These are phyloP conservation scores for Mesitornis unicolor DNA, from an alignment of 2,113 vertebrate species.

Conservation along the genomic window DNA sequence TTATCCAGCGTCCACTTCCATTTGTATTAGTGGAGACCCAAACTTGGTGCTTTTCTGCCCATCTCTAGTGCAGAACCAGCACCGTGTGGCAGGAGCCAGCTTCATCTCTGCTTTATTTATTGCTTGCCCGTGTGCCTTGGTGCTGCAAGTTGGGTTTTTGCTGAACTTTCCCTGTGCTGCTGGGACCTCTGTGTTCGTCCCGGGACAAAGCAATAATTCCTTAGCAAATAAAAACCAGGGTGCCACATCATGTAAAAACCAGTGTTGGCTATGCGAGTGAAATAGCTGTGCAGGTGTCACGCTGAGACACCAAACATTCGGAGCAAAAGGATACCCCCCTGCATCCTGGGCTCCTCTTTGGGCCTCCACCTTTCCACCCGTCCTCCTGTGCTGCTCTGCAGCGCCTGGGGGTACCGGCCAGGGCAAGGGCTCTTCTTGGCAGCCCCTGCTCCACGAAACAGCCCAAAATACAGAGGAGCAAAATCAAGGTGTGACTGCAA, in stretches of 20 bases:
- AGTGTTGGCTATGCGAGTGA: neutral
- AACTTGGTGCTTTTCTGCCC: neutral
- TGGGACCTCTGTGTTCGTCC: neutral
- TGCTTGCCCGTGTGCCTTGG: neutral
- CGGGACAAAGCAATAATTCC: neutral
- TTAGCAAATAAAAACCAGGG: neutral
- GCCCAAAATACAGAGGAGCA: neutral
- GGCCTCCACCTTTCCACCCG: neutral
- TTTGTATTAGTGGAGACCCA: neutral
- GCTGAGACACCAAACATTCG: neutral
- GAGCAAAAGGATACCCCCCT: neutral
- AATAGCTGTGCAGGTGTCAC: neutral
- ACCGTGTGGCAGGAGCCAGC: rapidly evolving
- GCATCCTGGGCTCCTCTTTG: neutral
- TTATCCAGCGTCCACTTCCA: neutral
- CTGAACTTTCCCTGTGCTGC: neutral
- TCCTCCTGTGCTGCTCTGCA: neutral
- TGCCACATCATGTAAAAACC: rapidly evolving
- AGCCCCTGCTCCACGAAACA: neutral
- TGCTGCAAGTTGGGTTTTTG: neutral
- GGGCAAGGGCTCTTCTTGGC: neutral
- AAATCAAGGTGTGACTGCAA: neutral
- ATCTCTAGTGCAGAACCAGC: neutral
- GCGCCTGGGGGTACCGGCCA: neutral
- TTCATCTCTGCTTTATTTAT: neutral